phyloP scores from a whole-genome alignment of 2,888 invertebrate species.

The Chromoteleia sp. region DNA sequence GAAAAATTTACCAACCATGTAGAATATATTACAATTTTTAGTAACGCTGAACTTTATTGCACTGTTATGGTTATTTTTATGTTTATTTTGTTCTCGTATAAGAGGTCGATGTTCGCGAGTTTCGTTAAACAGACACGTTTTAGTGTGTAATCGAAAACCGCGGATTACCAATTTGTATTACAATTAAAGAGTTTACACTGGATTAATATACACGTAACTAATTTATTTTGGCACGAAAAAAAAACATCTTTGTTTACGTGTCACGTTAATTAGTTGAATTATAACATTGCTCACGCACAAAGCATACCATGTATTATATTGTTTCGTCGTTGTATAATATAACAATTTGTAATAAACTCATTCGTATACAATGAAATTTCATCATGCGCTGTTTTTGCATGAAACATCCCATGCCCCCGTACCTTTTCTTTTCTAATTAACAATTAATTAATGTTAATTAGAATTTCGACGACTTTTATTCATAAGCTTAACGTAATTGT shows the following conservation, averaged over 20 bases:
- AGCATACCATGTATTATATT: constrained; percentile 64
- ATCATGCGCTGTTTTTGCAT: background rate
- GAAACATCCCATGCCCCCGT: background rate
- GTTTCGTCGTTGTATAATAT: constrained; percentile 69
- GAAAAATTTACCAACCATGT: background rate
- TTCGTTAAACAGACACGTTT: constrained; percentile 56
- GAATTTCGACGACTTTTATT: too few relatives aligned
- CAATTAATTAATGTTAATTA: too few relatives aligned
- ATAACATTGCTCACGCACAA: constrained; percentile 61
- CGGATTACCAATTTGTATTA: constrained; percentile 41
- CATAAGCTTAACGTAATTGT: too few relatives aligned
- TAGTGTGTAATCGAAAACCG: constrained; percentile 53
- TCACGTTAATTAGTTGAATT: constrained; percentile 52
- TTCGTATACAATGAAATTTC: constrained; percentile 41
- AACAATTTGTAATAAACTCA: constrained; percentile 61
- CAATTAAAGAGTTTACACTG: constrained; percentile 52
- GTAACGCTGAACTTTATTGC: constrained; percentile 73
- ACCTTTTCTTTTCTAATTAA: too few relatives aligned
- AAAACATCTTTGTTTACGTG: constrained; percentile 39
- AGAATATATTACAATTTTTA: constrained; percentile 61
- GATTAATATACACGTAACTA: constrained; percentile 34
- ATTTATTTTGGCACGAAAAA: constrained; percentile 41
- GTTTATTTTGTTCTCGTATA: constrained; percentile 70
- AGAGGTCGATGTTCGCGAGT: constrained; percentile 8
- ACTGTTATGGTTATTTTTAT: constrained; percentile 71